Conservation (phyloP, 2,888 invertebrate genomes). For the Prionchulus punctatus region DNA sequence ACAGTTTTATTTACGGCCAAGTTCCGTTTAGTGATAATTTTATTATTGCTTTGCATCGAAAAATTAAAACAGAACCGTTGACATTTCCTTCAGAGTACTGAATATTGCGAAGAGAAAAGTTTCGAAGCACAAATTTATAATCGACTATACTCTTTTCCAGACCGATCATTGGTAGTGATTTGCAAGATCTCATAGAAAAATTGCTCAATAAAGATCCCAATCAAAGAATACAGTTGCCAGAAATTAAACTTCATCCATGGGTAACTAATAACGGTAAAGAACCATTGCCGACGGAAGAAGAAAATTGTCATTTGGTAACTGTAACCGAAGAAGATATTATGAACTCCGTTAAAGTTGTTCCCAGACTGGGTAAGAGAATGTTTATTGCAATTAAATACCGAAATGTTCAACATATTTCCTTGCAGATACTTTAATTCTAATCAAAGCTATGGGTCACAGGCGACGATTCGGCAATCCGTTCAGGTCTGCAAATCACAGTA, state of each 20-base stretch:
- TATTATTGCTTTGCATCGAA: constrained; percentile 63
- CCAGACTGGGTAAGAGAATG: constrained; percentile 55
- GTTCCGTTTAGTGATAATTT: constrained; percentile 67
- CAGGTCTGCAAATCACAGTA: too few relatives aligned
- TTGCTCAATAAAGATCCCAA: constrained; percentile 74
- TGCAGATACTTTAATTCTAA: constrained; percentile 50
- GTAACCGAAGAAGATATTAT: constrained; percentile 86
- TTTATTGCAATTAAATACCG: too few relatives aligned
- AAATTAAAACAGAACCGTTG: too few relatives aligned
- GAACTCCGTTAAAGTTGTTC: constrained; percentile 74
- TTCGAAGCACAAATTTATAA: too few relatives aligned
- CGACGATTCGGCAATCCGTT: constrained; percentile 64
- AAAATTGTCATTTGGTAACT: constrained; percentile 76
- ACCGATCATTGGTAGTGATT: constrained; percentile 43
- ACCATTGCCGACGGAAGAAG: constrained; percentile 65
- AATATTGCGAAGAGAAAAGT: too few relatives aligned
- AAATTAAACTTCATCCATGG: constrained; percentile 74
- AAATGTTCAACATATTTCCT: too few relatives aligned
- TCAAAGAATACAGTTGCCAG: constrained; percentile 56
- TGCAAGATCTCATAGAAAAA: constrained; percentile 55
- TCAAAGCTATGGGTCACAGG: constrained; percentile 90
- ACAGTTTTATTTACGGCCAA: constrained; percentile 64
- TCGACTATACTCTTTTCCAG: too few relatives aligned
- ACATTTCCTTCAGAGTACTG: too few relatives aligned
- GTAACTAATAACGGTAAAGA: constrained; percentile 55